phyloP scores from a whole-genome alignment of 1,140 invertebrate species.

The Aphelenchoides fujianensis region DNA sequence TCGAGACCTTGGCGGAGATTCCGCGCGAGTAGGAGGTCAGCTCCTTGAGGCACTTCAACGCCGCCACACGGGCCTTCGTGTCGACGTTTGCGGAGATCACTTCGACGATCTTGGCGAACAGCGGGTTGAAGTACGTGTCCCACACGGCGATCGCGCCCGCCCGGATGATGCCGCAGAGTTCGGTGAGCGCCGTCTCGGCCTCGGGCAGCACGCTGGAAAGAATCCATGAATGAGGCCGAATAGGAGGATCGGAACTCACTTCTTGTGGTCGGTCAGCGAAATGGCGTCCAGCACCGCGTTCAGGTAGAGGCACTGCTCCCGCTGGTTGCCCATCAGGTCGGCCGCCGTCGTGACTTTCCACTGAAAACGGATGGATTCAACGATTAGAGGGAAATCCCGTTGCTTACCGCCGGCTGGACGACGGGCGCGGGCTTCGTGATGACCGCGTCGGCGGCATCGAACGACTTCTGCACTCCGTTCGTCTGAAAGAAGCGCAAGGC shows the following conservation, averaged over 20 bases:
- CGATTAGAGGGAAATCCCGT: neutral
- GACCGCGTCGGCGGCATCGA: neutral
- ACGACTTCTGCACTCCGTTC: neutral
- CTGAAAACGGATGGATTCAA: neutral
- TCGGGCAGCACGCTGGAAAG: neutral
- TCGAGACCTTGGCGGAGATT: neutral
- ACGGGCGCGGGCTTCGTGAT: neutral
- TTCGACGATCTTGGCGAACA: slow-evolving; percentile 13
- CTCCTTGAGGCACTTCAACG: neutral
- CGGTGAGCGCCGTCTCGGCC: neutral
- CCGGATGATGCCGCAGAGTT: neutral
- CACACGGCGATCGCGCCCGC: neutral
- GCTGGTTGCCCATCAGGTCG: neutral
- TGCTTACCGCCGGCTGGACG: neutral
- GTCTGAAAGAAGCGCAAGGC: too few species aligned
- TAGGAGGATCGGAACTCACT: neutral
- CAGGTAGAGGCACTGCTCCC: neutral
- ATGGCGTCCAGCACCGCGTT: slow-evolving; percentile 8
- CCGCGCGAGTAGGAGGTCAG: neutral
- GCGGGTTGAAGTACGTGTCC: slow-evolving; percentile 13
- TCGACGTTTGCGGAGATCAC: neutral
- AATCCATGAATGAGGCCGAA: too few species aligned
- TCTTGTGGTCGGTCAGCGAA: neutral
- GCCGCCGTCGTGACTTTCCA: neutral
- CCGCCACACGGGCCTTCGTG: neutral